phyloP scores from a whole-genome alignment of 2,888 invertebrate species.

The Xestia rhomboidea region DNA sequence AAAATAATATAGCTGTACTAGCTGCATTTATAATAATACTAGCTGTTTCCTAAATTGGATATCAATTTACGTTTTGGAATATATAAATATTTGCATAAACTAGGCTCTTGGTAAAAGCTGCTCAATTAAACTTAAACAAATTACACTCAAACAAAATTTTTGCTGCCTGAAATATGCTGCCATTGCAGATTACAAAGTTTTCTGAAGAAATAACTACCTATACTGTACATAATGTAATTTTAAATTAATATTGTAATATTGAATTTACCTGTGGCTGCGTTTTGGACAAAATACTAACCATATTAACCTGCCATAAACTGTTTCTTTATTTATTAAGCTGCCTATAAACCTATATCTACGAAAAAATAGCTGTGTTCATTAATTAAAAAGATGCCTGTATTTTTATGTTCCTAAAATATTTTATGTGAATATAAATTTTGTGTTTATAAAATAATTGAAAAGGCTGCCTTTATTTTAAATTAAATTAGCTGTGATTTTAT shows the following conservation, averaged over 20 bases:
- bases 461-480: conserved; percentile 24
- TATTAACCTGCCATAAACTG: conserved; percentile 20
- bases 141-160: background rate
- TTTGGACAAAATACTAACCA: conserved; percentile 24
- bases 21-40: background rate
- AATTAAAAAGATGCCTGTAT: conserved; percentile 13
- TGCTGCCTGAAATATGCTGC: conserved; percentile 9
- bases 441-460: background rate
- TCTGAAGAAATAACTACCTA: conserved; percentile 6
- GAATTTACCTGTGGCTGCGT: conserved; percentile 24
- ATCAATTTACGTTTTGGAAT: background rate
- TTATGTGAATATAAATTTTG: conserved; percentile 20
- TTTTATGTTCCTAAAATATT: background rate
- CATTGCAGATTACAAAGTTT: conserved; percentile 1
- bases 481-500: background rate
- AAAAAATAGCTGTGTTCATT: background rate
- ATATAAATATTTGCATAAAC: conserved; percentile 18
- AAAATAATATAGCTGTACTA: background rate
- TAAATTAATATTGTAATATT: background rate
- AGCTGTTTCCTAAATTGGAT: conserved; percentile 2
- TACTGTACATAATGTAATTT: background rate
- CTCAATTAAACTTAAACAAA: conserved; percentile 10
- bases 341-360: background rate
- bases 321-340: conserved; percentile 6
- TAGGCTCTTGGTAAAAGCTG: conserved; percentile 48